Percentiles rank a stretch among this genome's conserved stretches.
phyloP scores from a whole-genome alignment of 2,797 vertebrate species.

The Spizella passerina region DNA sequence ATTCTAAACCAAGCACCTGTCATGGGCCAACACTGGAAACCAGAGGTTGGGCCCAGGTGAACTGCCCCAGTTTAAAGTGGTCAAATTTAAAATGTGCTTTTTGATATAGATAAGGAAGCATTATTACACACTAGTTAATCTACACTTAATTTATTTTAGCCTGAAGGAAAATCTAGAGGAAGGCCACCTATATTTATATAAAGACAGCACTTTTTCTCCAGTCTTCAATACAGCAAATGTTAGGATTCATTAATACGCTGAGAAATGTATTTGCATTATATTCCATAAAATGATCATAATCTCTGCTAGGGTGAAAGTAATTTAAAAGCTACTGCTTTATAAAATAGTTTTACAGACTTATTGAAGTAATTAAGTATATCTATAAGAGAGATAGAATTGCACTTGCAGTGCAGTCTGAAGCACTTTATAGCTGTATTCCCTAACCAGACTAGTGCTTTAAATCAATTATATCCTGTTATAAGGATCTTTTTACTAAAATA shows the following conservation, averaged over 20 bases:
- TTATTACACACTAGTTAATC: background rate
- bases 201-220: background rate
- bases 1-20: background rate
- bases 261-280: constrained; percentile 43
- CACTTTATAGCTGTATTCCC: constrained; percentile 7
- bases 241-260: constrained; percentile 32
- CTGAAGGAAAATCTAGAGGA: background rate
- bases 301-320: constrained; percentile 6
- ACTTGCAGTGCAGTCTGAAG: constrained; percentile 28
- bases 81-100: background rate
- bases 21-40: background rate
- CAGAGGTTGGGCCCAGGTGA: background rate
- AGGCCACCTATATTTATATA: background rate
- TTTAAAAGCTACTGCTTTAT: constrained; percentile 48
- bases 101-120: background rate
- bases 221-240: background rate
- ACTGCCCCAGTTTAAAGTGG: background rate
- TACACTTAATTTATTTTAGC: background rate
- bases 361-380: constrained; percentile 58
- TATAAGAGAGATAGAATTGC: constrained; percentile 15
- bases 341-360: constrained; percentile 57
- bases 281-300: constrained; percentile 18
- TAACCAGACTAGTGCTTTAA: constrained; percentile 29
- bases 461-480: constrained; percentile 41
- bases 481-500: constrained; percentile 17